Evolutionary conservation across 2,888 invertebrate species (phyloP).

Genomic region (Anagyrus pseudococci): DNA sequence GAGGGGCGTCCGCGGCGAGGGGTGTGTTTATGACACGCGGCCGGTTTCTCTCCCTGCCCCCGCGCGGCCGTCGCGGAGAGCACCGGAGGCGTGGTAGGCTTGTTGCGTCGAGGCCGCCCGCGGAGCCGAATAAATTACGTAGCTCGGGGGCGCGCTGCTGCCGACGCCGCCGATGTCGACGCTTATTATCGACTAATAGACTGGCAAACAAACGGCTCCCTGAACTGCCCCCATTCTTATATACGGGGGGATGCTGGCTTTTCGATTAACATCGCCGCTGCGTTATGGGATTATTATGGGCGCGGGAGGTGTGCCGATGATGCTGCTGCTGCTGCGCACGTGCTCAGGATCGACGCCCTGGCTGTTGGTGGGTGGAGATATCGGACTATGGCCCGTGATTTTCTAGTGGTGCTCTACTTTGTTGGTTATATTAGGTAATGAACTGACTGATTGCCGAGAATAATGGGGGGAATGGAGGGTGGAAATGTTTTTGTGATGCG

Average conservation of each 20-base stretch:
- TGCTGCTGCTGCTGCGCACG: too few species aligned
- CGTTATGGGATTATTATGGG: slow-evolving; percentile 21
- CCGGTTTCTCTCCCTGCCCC: neutral
- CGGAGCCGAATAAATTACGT: slow-evolving; percentile 55
- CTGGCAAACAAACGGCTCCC: slow-evolving; percentile 23
- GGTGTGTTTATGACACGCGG: slow-evolving; percentile 35
- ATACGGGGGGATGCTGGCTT: too few species aligned
- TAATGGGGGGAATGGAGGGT: too few species aligned
- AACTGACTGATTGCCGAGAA: too few species aligned
- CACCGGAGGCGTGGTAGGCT: slow-evolving; percentile 56
- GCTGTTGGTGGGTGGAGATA: too few species aligned
- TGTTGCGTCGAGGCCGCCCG: slow-evolving; percentile 48
- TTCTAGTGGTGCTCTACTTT: too few species aligned
- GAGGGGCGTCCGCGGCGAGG: slow-evolving; percentile 9
- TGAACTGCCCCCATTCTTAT: neutral
- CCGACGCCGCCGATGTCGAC: slow-evolving; percentile 57
- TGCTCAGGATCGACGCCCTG: too few species aligned
- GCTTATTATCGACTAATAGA: slow-evolving; percentile 43
- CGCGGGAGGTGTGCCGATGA: neutral
- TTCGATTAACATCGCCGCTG: slow-evolving; percentile 7
- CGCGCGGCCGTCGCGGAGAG: neutral
- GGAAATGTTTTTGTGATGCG: too few species aligned
- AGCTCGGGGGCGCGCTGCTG: slow-evolving; percentile 54
- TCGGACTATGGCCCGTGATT: too few species aligned
- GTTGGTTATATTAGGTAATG: too few species aligned